These are phyloP conservation scores for Telmatherina bonti DNA, from an alignment of 2,797 vertebrate genomes.

Conservation along the genomic window DNA sequence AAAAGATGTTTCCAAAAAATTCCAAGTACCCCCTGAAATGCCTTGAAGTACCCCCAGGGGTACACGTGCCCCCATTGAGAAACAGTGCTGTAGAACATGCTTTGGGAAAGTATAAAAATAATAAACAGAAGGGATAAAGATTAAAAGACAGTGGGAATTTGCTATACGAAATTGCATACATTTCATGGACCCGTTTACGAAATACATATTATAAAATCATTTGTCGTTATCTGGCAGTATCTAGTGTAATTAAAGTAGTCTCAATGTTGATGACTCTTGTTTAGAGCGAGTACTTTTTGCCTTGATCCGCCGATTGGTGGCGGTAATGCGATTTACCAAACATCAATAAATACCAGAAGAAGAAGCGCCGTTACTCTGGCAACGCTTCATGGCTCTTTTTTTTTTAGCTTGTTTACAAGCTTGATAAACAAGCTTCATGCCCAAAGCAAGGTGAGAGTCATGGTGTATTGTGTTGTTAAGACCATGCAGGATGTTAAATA, in stretches of 20 bases:
- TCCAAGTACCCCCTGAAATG: no score
- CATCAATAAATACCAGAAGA: neutral
- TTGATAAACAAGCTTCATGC: conserved; percentile 55
- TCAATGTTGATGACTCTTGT: neutral
- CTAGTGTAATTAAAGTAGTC: neutral
- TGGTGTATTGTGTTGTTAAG: fast-evolving
- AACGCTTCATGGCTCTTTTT: conserved; percentile 37
- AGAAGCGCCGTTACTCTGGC: conserved; percentile 66
- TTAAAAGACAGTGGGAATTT: neutral
- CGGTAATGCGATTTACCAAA: neutral
- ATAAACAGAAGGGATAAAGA: neutral
- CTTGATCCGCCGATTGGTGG: neutral
- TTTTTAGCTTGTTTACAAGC: neutral
- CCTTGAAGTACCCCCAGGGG: no score
- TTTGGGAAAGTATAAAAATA: neutral
- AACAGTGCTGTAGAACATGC: no score
- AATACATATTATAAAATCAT: no score
- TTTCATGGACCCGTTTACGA: neutral
- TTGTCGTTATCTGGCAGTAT: neutral
- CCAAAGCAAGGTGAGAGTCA: conserved; percentile 75
- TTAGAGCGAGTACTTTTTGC: no score
- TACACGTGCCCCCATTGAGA: no score
- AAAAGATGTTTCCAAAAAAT: no score
- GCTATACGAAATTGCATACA: neutral
- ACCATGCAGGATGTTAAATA: fast-evolving